Evolutionary conservation across 1,140 invertebrate species (phyloP), one percentile per base, ranked within the genome.

Genomic region (Tenebrio molitor): DNA sequence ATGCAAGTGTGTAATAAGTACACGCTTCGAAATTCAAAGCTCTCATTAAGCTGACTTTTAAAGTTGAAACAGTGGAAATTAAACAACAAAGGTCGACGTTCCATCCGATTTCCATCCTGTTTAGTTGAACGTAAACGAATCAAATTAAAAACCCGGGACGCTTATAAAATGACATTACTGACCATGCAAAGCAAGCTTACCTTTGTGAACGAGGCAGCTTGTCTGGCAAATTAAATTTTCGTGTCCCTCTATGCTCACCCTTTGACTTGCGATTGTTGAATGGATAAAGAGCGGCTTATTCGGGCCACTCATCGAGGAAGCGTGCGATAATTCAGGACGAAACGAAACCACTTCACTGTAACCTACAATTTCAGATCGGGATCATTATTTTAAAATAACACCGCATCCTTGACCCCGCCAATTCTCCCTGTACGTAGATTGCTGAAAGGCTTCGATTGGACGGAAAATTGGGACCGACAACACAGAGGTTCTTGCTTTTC

Each of bases 141-240:
- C 46, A 69, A 69, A 69, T 69, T 69, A 69, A 69, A 69, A 69
- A 69, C 14, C 42, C 23, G 44, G 66, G 42, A 69, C 46, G 66
- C 36, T 69, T 69, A 53, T 69, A 69, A 69, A 69, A 69, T 69
- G 66, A 53, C 66, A 69, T 69, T 53, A 69, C 14, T 53, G 42
- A 53, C 46, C 42, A 69, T 69, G 66, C 42, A 69, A 69, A 69
- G 66, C 33, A 44, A 53, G 66, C 66, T 33, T 33, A 50, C 46
- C 42, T 69, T 50, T 69, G 66, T 69, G 66, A 50, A 53, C 42
- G 29, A 36, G 42, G 33, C 66, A 69, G 64, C 64, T 66, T 66
- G 64, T 42, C 64, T 41, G 64, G 64, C 64, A 66, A 66, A 66
- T 66, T 66, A 44, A 66, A 66, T 66, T 66, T 50, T 58, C 50